Conservation (phyloP, 2,888 invertebrate species). For the Drosophila yooni region DNA sequence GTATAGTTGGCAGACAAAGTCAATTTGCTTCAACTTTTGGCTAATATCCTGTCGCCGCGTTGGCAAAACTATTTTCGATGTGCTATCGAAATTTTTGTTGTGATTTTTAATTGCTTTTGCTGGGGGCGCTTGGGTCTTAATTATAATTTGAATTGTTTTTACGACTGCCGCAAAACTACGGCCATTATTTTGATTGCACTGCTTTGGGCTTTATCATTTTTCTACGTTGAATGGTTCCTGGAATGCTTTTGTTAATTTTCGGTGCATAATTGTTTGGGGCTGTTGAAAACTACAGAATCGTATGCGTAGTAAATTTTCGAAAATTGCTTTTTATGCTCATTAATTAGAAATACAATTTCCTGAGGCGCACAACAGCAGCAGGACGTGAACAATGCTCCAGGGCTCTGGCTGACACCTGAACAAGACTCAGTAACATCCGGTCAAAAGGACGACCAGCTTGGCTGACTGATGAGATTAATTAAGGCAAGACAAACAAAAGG, state of each 20-base stretch:
- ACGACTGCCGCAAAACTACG: conserved; percentile 55
- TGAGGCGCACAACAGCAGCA: conserved; percentile 18
- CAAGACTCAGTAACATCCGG: conserved; percentile 70
- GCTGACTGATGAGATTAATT: conserved; percentile 77
- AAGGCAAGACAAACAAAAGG: conserved; percentile 76
- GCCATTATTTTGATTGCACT: conserved; percentile 72
- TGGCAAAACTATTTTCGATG: conserved; percentile 69
- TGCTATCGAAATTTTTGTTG: conserved; percentile 59
- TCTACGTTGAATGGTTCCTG: conserved; percentile 5
- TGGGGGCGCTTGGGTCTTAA: conserved; percentile 65
- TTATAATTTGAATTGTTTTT: conserved; percentile 75
- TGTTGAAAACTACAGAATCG: conserved; percentile 57
- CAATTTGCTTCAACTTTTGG: conserved; percentile 69
- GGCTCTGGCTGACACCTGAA: conserved; percentile 66
- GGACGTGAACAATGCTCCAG: conserved; percentile 52
- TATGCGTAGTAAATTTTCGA: conserved; percentile 56
- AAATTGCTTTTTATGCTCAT: conserved; percentile 74
- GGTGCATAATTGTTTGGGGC: conserved; percentile 32
- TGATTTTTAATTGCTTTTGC: conserved; percentile 74
- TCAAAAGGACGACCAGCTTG: conserved; percentile 63
- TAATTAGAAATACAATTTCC: conserved; percentile 75
- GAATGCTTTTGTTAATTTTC: conserved; percentile 54
- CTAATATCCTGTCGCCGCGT: conserved; percentile 75
- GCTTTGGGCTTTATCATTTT: conserved; percentile 28
- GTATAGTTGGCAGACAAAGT: conserved; percentile 52